A percentile compares a stretch with the other conserved stretches of the same genome.
phyloP scores from a whole-genome alignment of 2,797 vertebrate species.

The Rhinoraja longicauda region DNA sequence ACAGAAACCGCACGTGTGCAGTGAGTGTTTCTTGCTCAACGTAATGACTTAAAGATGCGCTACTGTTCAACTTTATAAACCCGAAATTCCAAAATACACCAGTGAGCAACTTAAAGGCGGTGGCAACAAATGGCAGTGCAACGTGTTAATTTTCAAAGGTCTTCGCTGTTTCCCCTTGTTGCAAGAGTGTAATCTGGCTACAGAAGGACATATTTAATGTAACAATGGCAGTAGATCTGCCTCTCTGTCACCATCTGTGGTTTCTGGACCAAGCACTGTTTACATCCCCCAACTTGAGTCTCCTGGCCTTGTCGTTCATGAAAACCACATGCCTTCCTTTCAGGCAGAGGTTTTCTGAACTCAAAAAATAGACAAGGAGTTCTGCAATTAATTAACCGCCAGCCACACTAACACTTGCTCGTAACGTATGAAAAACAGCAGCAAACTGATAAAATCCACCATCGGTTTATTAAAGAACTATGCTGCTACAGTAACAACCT shows the following conservation, averaged over 20 bases:
- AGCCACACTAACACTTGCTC: background rate
- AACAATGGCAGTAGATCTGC: slow-evolving; percentile 5
- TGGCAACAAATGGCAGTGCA: background rate
- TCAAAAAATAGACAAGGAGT: background rate
- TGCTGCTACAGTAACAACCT: background rate
- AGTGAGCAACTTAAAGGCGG: background rate
- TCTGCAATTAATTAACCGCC: background rate
- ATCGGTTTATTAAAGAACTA: background rate
- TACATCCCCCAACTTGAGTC: background rate
- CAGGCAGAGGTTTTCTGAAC: background rate
- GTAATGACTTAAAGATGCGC: slow-evolving; percentile 18
- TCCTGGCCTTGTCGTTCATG: slow-evolving; percentile 4
- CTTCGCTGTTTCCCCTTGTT: background rate
- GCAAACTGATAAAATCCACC: background rate
- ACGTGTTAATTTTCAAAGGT: background rate
- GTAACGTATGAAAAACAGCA: background rate
- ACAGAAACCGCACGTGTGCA: background rate
- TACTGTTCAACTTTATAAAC: background rate
- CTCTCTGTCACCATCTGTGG: slow-evolving; percentile 27
- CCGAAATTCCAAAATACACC: background rate
- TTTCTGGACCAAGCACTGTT: slow-evolving; percentile 18
- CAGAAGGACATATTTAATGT: background rate
- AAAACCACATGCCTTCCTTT: slow-evolving; percentile 8
- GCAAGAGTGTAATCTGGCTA: background rate
- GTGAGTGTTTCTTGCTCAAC: background rate